A percentile compares a stretch with the other conserved stretches of the same genome.
These are phyloP conservation scores for Poeciliopsis turneri DNA, from an alignment of 2,797 vertebrate genomes.

Conservation along the genomic window DNA sequence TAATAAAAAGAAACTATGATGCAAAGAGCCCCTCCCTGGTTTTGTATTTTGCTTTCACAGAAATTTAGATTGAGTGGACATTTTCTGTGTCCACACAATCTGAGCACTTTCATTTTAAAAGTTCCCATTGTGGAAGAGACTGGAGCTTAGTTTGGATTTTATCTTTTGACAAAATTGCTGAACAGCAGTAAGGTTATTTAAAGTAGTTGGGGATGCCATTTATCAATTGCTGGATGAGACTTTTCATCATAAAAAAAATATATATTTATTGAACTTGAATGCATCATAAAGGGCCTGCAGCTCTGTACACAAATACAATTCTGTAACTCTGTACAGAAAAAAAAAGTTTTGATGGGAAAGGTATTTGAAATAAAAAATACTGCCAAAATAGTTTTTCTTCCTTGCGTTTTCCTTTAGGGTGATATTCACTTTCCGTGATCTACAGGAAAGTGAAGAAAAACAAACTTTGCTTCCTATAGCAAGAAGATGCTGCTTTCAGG, in stretches of 20 bases:
- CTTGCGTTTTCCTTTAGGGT: conserved; percentile 26
- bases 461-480: conserved; percentile 18
- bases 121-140: not conserved
- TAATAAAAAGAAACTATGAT: not conserved
- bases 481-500: conserved; percentile 34
- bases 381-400: conserved; percentile 24
- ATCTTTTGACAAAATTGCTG: not conserved
- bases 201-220: not conserved
- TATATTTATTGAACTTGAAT: not conserved
- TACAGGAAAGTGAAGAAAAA: conserved; percentile 36
- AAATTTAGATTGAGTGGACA: not conserved
- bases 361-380: conserved; percentile 18
- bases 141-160: not conserved
- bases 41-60: not conserved
- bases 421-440: conserved; percentile 38
- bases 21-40: not conserved
- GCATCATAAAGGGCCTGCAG: not conserved
- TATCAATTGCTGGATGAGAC: not conserved
- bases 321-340: not conserved
- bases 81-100: not conserved
- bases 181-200: not conserved
- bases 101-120: not conserved
- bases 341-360: not conserved
- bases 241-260: not conserved
- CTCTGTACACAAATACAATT: not conserved